phyloP scores from a whole-genome alignment of 1,140 invertebrate species.

The Heliothis virescens region DNA sequence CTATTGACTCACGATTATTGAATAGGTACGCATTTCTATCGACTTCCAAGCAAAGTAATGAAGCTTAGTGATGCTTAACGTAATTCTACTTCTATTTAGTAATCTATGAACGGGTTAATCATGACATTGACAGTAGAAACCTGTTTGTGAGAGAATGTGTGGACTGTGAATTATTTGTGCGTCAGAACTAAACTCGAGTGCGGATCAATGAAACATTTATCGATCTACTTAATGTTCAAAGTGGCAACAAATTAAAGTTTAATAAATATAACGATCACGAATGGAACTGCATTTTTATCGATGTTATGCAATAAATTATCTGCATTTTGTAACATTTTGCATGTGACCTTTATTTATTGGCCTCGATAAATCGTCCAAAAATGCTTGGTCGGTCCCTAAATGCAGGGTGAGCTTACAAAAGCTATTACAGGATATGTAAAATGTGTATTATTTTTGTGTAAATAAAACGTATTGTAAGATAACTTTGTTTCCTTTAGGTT shows the following conservation, averaged over 20 bases:
- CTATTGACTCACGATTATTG: not conserved
- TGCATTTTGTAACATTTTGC: not conserved
- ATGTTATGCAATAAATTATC: conserved; percentile 27
- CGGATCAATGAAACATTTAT: not conserved
- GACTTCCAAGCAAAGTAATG: not conserved
- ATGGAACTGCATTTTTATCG: conserved; percentile 34
- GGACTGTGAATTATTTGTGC: not conserved
- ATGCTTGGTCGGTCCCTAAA: conserved; percentile 14
- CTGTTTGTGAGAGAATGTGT: conserved; percentile 26
- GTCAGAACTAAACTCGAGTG: not conserved
- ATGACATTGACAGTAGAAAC: conserved; percentile 29
- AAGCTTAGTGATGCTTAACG: conserved; percentile 2
- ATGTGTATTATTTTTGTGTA: conserved; percentile 61
- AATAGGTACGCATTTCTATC: conserved; percentile 12
- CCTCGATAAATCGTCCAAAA: conserved; percentile 29
- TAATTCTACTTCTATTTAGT: conserved; percentile 10
- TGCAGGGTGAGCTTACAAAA: conserved; percentile 26
- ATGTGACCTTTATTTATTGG: not conserved
- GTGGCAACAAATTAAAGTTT: conserved; percentile 14
- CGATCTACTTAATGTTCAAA: conserved; percentile 35
- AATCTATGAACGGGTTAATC: not conserved
- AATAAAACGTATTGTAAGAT: conserved; percentile 69
- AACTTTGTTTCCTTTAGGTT: conserved; percentile 68
- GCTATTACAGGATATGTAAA: not conserved
- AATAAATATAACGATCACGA: conserved; percentile 12